Percentiles rank a stretch among this genome's conserved stretches.
Conservation (phyloP, 2,113 vertebrate species). For the Labeo rohita region DNA sequence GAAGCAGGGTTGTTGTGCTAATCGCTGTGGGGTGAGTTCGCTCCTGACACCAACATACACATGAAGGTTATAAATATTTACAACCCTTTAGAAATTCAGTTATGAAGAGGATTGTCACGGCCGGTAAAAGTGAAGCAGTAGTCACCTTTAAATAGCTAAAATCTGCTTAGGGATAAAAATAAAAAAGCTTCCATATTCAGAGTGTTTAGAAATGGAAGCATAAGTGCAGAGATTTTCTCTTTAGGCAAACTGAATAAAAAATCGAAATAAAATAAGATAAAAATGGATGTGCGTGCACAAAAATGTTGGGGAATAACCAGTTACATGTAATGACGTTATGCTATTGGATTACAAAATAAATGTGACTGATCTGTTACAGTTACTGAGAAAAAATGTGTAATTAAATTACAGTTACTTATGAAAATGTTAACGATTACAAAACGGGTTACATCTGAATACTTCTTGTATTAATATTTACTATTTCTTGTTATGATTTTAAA, state of each 20-base stretch:
- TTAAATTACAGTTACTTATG: too few species aligned
- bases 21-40: conserved; percentile 81
- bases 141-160: neutral
- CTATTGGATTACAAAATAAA: too few species aligned
- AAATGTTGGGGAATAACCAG: too few species aligned
- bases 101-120: neutral
- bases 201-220: neutral
- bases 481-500: too few species aligned
- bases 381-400: too few species aligned
- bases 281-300: neutral
- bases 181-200: neutral
- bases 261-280: neutral
- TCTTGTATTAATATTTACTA: too few species aligned
- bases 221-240: too few species aligned
- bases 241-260: too few species aligned
- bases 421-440: too few species aligned
- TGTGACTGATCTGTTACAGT: too few species aligned
- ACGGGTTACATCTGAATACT: too few species aligned
- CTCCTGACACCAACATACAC: neutral
- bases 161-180: neutral
- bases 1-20: conserved; percentile 75
- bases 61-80: neutral
- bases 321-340: too few species aligned
- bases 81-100: neutral
- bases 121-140: neutral